phyloP scores from a whole-genome alignment of 2,888 invertebrate species.

The Acleris cristana region DNA sequence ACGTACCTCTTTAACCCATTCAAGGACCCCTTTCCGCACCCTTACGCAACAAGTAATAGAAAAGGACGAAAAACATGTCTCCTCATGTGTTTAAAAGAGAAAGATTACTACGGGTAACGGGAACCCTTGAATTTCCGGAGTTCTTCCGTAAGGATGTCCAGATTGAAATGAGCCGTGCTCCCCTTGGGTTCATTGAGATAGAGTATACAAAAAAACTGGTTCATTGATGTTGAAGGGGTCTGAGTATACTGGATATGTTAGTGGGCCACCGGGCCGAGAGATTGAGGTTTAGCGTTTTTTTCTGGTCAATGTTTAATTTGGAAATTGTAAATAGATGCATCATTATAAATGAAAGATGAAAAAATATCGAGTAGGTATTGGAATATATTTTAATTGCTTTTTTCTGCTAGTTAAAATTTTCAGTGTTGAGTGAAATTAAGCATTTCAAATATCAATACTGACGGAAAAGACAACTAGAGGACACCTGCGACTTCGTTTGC shows the following conservation, averaged over 20 bases:
- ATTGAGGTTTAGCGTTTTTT: constrained; percentile 35
- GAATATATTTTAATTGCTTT: too few species aligned
- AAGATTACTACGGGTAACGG: constrained; percentile 59
- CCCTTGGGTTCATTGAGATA: constrained; percentile 45
- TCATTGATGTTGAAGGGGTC: constrained; percentile 51
- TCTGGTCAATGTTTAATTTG: background rate
- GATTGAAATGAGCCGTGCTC: constrained; percentile 57
- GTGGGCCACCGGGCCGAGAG: constrained; percentile 68
- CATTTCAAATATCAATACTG: too few species aligned
- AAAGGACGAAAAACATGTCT: constrained; percentile 46
- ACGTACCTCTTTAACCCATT: constrained; percentile 48
- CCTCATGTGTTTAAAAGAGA: constrained; percentile 51
- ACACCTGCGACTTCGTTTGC: too few species aligned
- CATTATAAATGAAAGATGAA: background rate
- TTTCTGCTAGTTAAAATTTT: too few species aligned
- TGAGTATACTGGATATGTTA: constrained; percentile 50
- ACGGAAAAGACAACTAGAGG: too few species aligned
- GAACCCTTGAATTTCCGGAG: constrained; percentile 66
- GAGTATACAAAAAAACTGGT: constrained; percentile 42
- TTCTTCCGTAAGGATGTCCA: constrained; percentile 63
- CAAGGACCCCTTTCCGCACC: constrained; percentile 47
- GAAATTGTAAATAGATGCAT: constrained; percentile 1
- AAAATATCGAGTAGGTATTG: background rate
- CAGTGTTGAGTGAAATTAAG: too few species aligned
- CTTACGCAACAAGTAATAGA: constrained; percentile 62